Percentiles rank a stretch among this genome's conserved stretches.
Evolutionary conservation across 2,888 invertebrate species (phyloP).

Genomic region (Erebia palarica): DNA sequence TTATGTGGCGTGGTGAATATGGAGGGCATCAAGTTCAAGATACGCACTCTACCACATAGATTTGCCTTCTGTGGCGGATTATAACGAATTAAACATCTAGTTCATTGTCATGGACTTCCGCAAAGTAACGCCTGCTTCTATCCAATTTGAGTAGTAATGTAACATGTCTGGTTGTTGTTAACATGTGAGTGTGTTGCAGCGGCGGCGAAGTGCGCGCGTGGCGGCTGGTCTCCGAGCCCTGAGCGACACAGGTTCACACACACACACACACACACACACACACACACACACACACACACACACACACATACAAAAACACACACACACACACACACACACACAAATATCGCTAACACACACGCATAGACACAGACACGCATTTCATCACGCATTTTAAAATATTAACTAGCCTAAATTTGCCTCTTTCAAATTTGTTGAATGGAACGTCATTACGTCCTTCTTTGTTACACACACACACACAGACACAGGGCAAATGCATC

Average conservation of each 20-base stretch:
- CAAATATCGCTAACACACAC: conserved; percentile 40
- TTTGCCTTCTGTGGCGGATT: no score
- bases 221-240: conserved; percentile 76
- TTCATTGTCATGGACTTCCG: no score
- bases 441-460: no score
- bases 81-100: no score
- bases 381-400: conserved; percentile 1
- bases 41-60: no score
- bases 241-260: conserved; percentile 48
- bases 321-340: background rate
- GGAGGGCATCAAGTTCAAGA: no score
- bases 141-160: no score
- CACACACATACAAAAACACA: conserved; percentile 7
- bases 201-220: conserved; percentile 88
- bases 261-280: conserved; percentile 37
- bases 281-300: background rate
- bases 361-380: conserved; percentile 32
- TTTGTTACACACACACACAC: conserved; percentile 20
- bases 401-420: no score
- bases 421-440: no score
- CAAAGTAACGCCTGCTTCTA: no score
- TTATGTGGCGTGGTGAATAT: no score
- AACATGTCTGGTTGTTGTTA: conserved; percentile 15
- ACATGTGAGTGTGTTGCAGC: conserved; percentile 80
- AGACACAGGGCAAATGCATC: conserved; percentile 15